Percentiles rank a stretch among this genome's conserved stretches.
Conservation (phyloP, 37 sponge, comb jelly and placozoan genomes). For the Chondrosia reniformis region DNA sequence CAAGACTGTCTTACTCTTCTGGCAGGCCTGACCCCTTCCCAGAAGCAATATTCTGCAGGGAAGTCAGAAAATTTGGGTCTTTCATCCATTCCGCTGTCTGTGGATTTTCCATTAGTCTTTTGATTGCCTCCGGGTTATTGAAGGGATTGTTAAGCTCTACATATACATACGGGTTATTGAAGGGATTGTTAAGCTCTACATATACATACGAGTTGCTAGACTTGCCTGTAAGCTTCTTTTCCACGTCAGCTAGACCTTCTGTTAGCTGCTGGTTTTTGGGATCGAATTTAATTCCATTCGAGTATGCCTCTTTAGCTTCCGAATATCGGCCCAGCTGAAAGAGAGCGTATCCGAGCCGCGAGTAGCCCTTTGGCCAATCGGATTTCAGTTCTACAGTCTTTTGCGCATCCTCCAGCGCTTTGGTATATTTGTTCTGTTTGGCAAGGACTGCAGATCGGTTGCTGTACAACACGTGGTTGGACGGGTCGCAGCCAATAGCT, state of each 20-base stretch:
- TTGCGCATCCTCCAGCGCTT: constrained; percentile 60
- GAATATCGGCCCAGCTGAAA: constrained; percentile 12
- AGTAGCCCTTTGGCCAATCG: constrained; percentile 82
- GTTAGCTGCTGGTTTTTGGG: constrained; percentile 52
- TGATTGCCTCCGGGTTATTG: constrained; percentile 21
- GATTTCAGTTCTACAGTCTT: constrained; percentile 48
- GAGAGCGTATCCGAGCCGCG: constrained; percentile 64
- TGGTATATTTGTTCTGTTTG: constrained; percentile 33
- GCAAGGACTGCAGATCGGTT: constrained; percentile 74
- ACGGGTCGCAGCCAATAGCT: constrained; percentile 47
- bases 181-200: not conserved
- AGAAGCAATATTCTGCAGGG: not conserved
- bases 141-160: constrained; percentile 55
- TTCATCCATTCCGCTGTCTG: constrained; percentile 55
- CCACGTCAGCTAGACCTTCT: constrained; percentile 44
- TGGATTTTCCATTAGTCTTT: constrained; percentile 34
- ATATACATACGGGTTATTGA: not conserved
- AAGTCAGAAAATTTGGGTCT: constrained; percentile 43
- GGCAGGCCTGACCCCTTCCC: no score
- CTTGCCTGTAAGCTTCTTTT: constrained; percentile 1
- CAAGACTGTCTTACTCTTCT: no score
- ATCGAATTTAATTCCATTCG: constrained; percentile 53
- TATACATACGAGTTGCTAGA: not conserved
- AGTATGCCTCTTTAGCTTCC: constrained; percentile 55
- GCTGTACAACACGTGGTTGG: constrained; percentile 74